These are phyloP conservation scores for Tauraco hartlaubi DNA, from an alignment of 2,797 vertebrate species.

Conservation along the genomic window DNA sequence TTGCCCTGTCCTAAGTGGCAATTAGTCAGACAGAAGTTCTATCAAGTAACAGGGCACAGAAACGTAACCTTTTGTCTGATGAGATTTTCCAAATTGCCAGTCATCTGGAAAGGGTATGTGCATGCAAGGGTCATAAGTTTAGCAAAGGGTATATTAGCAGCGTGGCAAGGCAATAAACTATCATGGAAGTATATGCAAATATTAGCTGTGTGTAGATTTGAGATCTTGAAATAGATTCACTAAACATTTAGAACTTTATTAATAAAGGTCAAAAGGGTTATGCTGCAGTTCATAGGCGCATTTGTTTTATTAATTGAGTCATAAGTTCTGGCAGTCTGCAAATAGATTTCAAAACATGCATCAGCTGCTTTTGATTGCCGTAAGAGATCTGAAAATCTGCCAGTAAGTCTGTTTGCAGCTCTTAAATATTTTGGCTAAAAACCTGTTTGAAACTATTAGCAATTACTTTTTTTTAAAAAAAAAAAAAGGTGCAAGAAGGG, in stretches of 20 bases:
- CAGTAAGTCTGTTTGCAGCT: slow-evolving; percentile 78
- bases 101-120: slow-evolving; percentile 31
- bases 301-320: slow-evolving; percentile 83
- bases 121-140: slow-evolving; percentile 29
- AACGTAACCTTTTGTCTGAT: not conserved
- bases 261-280: slow-evolving; percentile 68
- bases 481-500: not conserved
- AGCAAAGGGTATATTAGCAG: not conserved
- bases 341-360: slow-evolving; percentile 71
- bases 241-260: slow-evolving; percentile 71
- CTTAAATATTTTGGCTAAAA: slow-evolving; percentile 77
- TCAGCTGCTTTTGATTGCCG: slow-evolving; percentile 82
- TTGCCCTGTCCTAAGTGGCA: not conserved
- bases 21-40: not conserved
- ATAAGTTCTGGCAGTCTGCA: slow-evolving; percentile 73
- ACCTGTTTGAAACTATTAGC: slow-evolving; percentile 70
- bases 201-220: slow-evolving; percentile 39
- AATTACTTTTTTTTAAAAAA: slow-evolving; percentile 54
- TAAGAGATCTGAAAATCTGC: slow-evolving; percentile 76
- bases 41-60: not conserved
- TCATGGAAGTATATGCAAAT: not conserved
- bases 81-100: slow-evolving; percentile 47
- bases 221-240: slow-evolving; percentile 64
- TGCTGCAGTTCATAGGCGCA: slow-evolving; percentile 60
- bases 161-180: slow-evolving; percentile 48